Percentiles rank a stretch among this genome's conserved stretches.
Conservation (phyloP, 2,888 invertebrate genomes). For the Orthosia gothica region DNA sequence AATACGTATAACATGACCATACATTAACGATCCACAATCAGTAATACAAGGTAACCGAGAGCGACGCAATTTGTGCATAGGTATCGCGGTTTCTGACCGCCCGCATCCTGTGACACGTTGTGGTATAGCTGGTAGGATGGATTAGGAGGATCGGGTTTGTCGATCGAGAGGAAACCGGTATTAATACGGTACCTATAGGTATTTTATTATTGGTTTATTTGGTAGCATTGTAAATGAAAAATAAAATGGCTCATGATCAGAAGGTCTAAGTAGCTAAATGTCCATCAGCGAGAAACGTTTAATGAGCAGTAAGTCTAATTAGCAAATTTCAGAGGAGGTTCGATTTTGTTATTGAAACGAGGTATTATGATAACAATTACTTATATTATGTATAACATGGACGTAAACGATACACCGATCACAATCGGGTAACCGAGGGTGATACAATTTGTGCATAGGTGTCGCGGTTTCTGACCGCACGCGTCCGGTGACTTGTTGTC, state of each 20-base stretch:
- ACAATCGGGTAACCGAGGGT: neutral
- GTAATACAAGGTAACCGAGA: neutral
- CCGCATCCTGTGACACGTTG: conserved; percentile 19
- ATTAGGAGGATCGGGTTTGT: neutral
- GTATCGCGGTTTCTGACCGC: conserved; percentile 40
- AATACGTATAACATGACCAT: neutral
- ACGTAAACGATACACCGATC: neutral
- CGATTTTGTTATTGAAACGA: too few species aligned
- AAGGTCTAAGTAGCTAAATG: too few species aligned
- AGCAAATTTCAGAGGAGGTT: too few species aligned
- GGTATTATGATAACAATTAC: too few species aligned
- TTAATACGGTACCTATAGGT: neutral
- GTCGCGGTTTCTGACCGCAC: conserved; percentile 37
- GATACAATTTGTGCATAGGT: conserved; percentile 4
- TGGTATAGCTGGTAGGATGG: neutral
- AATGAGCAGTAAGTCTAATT: too few species aligned
- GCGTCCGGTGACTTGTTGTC: conserved; percentile 17
- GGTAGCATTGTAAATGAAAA: neutral
- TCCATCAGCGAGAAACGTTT: too few species aligned
- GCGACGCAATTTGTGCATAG: conserved; percentile 6
- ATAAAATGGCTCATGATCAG: too few species aligned
- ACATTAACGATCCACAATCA: neutral
- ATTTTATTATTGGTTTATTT: neutral
- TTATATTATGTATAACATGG: neutral
- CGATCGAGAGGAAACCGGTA: neutral